Evolutionary conservation across 2,888 invertebrate genomes (phyloP).

Genomic region (Capitulum mitella): DNA sequence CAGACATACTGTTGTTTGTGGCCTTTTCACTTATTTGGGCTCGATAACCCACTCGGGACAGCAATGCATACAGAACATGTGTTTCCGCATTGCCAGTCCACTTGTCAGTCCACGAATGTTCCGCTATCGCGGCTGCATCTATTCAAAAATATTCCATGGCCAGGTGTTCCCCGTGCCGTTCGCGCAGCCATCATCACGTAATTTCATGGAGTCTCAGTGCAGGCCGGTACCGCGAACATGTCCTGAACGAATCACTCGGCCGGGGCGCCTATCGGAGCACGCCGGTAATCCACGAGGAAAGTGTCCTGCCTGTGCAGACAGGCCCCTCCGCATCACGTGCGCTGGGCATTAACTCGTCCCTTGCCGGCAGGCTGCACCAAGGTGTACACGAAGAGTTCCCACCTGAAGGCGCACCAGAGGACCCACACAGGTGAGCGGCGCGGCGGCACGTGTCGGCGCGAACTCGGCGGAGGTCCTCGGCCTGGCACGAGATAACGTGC

Average conservation of each 20-base stretch:
- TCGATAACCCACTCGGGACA: too few relatives aligned
- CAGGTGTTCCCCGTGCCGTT: too few relatives aligned
- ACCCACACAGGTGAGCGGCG: constrained; percentile 35
- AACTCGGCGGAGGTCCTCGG: background rate
- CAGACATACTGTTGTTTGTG: too few relatives aligned
- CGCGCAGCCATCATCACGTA: too few relatives aligned
- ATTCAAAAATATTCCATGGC: too few relatives aligned
- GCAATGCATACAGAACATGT: too few relatives aligned
- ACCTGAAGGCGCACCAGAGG: constrained; percentile 36
- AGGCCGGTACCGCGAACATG: background rate
- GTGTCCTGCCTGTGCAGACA: background rate
- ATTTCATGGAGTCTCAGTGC: background rate
- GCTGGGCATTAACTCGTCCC: background rate
- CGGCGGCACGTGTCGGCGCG: background rate
- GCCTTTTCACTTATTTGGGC: too few relatives aligned
- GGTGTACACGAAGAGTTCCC: constrained; percentile 37
- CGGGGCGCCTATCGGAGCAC: background rate
- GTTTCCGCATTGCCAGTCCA: too few relatives aligned
- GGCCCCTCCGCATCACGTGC: too few relatives aligned
- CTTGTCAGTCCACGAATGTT: too few relatives aligned
- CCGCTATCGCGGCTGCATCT: too few relatives aligned
- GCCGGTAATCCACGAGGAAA: background rate
- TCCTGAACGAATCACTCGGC: background rate
- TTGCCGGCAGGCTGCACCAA: constrained; percentile 32
- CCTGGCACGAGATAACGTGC: background rate